These are phyloP conservation scores for Mugil cephalus DNA, from an alignment of 2,113 vertebrate species.

Conservation along the genomic window DNA sequence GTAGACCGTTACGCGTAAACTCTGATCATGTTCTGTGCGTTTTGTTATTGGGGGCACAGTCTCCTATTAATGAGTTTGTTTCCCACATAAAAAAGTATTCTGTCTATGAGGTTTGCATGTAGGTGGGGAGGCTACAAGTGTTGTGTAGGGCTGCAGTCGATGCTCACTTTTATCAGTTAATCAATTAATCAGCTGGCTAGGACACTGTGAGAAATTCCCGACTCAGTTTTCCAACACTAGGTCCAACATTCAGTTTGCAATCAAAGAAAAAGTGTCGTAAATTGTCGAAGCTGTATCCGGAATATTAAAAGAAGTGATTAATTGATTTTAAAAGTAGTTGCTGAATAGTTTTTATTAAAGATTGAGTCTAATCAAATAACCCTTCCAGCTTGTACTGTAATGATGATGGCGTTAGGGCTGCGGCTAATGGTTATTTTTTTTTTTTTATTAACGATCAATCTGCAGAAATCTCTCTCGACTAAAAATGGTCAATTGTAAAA, in stretches of 20 bases:
- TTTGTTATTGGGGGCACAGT: constrained; percentile 1
- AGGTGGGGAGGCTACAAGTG: background rate
- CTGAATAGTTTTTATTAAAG: background rate
- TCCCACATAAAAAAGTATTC: background rate
- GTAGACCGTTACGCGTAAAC: no score
- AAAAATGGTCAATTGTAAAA: no score
- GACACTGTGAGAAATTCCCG: no score
- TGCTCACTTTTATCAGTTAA: background rate
- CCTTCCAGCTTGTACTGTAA: background rate
- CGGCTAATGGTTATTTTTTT: background rate
- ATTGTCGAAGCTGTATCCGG: no score
- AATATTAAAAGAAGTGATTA: no score
- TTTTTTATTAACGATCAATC: background rate
- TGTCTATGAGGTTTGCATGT: background rate
- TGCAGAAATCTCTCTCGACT: background rate
- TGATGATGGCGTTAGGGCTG: background rate
- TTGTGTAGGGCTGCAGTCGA: background rate
- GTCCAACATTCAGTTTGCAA: no score
- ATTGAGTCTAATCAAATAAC: background rate
- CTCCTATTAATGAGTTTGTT: background rate
- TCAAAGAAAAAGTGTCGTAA: no score
- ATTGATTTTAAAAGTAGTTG: background rate
- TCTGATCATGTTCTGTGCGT: background rate
- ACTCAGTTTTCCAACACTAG: no score
- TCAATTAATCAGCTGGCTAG: no score